Conservation (phyloP, 2,113 vertebrate genomes). For the Gallinago media region DNA sequence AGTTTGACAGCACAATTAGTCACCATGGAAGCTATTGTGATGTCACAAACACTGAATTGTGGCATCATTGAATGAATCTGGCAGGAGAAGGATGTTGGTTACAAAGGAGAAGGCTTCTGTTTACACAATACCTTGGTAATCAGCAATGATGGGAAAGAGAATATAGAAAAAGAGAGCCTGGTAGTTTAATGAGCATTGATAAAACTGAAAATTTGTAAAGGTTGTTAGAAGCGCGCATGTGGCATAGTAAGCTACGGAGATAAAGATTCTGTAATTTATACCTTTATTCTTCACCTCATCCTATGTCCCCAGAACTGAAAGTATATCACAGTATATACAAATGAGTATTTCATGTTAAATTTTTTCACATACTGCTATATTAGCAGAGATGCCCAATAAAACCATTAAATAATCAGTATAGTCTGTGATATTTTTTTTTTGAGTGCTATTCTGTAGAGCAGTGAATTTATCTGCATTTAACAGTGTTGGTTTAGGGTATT, state of each 20-base stretch:
- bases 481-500: neutral
- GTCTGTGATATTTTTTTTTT: neutral
- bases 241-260: neutral
- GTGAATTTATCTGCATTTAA: neutral
- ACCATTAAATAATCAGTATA: neutral
- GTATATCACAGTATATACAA: neutral
- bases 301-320: neutral
- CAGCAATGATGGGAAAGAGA: slow-evolving; percentile 41
- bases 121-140: slow-evolving; percentile 59
- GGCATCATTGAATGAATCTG: slow-evolving; percentile 65
- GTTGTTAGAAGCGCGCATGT: neutral
- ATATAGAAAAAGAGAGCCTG: slow-evolving; percentile 24
- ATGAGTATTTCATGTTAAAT: neutral
- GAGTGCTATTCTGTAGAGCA: neutral
- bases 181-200: slow-evolving; percentile 47
- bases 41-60: slow-evolving; percentile 66
- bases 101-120: slow-evolving; percentile 61
- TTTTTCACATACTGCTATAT: neutral
- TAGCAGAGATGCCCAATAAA: neutral
- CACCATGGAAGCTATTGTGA: slow-evolving; percentile 73
- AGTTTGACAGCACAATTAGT: slow-evolving; percentile 71
- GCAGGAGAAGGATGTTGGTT: slow-evolving; percentile 54
- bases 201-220: neutral
- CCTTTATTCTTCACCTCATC: neutral
- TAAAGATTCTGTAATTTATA: slow-evolving; percentile 27